Base-by-base conservation (phyloP, 2,797 vertebrate genomes). In the Alcedo quadribrachys region DNA sequence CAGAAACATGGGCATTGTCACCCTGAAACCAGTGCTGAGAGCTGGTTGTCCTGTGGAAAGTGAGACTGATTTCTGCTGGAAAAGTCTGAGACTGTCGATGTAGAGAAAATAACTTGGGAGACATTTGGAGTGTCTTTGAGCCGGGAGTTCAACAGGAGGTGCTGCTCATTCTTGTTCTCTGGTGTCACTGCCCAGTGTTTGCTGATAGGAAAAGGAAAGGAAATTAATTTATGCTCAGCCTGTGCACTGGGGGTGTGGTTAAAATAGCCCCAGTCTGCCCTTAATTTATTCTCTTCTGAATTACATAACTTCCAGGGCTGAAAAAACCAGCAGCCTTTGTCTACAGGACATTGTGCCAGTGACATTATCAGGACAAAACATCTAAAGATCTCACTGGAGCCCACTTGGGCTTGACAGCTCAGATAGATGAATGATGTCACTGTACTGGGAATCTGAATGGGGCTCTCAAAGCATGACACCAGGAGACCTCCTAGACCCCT, bases 361-460 rank as follows among this genome's bases (percentile, higher is more conserved):
- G 94, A 83, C 84, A 95, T 95, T 87, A 87, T 28, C 73, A 76
- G 89, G 76, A 95, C 94, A 94, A 94, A 95, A 91, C 69, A 63
- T 83, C 66, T 60, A 43, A 51, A 85, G 90, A 89, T 87, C 68
- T 33, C 55, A 63, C 15, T 78, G 91, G 80, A 84, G 51, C 27
- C 46, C 51, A 10, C n/a, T 92, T 60, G 81, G 73, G 40, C 54
- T 91, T 83, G 46, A 33, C 69, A 75, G 84, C 33, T 74, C 68
- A 20, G 55, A 30, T 83, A 75, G 89, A 95, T 93, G 92, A 96
- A 92, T 33, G 79, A 60, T 76, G 66, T 63, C n/a, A 30, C 89
- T 96, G 94, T 95, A 73, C 28, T 77, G 80, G 46, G 73, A 30
- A 21, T 77, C 30, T 30, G 53, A 80, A n/a, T n/a, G 1, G 1